Base-by-base conservation (phyloP, 2,797 vertebrate genomes). In the Uromys caudimaculatus region DNA sequence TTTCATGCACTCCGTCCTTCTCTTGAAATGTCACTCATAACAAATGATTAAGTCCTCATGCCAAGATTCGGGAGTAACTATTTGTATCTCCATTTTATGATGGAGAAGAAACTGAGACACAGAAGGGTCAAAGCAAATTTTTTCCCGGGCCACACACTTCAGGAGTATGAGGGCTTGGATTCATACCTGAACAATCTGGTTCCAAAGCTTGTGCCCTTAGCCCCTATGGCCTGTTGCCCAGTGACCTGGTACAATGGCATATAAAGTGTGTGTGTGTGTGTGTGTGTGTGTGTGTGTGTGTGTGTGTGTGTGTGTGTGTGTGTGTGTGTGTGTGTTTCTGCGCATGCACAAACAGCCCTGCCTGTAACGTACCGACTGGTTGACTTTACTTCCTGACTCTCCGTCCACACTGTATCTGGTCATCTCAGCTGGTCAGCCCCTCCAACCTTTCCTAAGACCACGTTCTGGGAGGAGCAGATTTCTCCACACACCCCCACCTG, bases 401-500 rank as follows among this genome's bases (percentile, higher is more conserved):
- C 35, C 10, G 1, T 78, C 35, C 10, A 1, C 12, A 8, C 24
- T 1, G 0, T 10, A 2, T 13, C 38, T 23, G 76, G 79, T 52
- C 50, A 29, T 35, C 3, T 35, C 17, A 0, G 64, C 44, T 60
- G 0, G n/a, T 38, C 50, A 16, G 84, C 0, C 8, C 47, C 54
- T 56, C 52, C 32, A 13, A 56, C 44, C 11, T 75, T 78, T 73
- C 44, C 76, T 24, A 29, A 93, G 82, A 71, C 44, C 50, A 82
- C 38, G 38, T 17, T 38, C 89, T 62, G 60, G 67, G 29, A 54
- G 77, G 35, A 56, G 50, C 67, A 73, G 64, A 71, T n/a, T 29
- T 76, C 89, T 82, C 77, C 44, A 27, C 50, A 24, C 78, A 97
- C 97, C 95, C 96, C 95, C 92, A 97, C 97, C 90, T 96, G 79